Evolutionary conservation across 2,888 invertebrate species (phyloP), one percentile per base, ranked within the genome.

Genomic region (Rhogogaster chlorosoma): DNA sequence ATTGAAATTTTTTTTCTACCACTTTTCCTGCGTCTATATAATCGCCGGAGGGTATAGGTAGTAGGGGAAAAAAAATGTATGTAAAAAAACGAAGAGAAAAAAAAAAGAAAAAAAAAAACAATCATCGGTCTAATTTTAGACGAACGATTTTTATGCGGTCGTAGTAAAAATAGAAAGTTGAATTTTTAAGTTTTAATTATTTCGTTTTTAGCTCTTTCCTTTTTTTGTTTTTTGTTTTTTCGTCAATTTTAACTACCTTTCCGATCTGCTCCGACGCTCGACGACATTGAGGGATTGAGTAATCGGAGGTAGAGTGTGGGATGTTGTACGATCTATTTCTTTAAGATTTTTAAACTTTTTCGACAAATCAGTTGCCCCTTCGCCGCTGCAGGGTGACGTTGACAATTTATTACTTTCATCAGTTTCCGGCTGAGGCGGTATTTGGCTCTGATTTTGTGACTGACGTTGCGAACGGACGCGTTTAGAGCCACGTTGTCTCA

Each of bases 231-330:
- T 32, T 42, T 22, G 15, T 1, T 36, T 36, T 45, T 18, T 77
- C 26, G 18, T 29, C 26, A 32, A 61, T 36, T 71, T 84, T 61
- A 85, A 53, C 53, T 92, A 93, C 93, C 93, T 93, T 89, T 93
- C 92, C 29, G 93, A 93, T 84, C 90, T 90, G 32, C 92, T 91
- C 70, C 92, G 90, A 64, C 90, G 89, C 85, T 90, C 90, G 78
- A 87, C 87, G 84, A 88, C 87, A 29, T 85, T 85, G 67, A 88
- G 86, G 29, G 83, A 85, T 57, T 78, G 78, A 42, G 49, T 84
- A 45, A 83, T 83, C 45, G 45, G 45, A 70, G 85, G 77, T 71
- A 84, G 84, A 85, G 88, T 87, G 73, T 86, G 85, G 71, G 85
- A 84, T 71, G 73, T 77, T 53, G 42, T 67, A 42, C 42, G 57